Evolutionary conservation across 2,113 vertebrate genomes (phyloP).

Genomic region (Chaetodon auriga): DNA sequence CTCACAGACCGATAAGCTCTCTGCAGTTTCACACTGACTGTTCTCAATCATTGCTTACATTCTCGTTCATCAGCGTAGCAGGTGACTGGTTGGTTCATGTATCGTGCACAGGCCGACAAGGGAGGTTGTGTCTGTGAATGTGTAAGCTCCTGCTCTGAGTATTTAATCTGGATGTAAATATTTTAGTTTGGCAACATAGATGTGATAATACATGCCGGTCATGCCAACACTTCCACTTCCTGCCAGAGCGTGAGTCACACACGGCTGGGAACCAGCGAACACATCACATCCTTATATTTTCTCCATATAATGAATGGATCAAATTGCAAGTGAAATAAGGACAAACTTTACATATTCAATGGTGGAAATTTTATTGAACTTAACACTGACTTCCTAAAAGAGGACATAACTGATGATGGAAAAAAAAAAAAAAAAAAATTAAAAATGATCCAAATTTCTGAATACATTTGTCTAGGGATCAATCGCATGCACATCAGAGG

Average conservation of each 20-base stretch:
- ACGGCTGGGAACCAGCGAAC: not conserved
- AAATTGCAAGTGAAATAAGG: slow-evolving; percentile 14
- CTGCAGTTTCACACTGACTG: not conserved
- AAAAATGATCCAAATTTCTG: slow-evolving; percentile 32
- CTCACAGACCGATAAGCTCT: slow-evolving; percentile 47
- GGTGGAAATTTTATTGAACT: slow-evolving; percentile 74
- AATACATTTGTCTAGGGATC: slow-evolving; percentile 44
- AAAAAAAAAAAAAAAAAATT: slow-evolving; percentile 20
- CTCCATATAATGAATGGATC: not conserved
- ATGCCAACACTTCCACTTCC: slow-evolving; percentile 47
- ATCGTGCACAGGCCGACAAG: not conserved
- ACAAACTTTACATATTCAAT: slow-evolving; percentile 22
- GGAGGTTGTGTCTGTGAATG: not conserved
- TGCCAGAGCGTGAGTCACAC: slow-evolving; percentile 21
- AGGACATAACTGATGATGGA: slow-evolving; percentile 51
- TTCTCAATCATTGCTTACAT: slow-evolving; percentile 31
- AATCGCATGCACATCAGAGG: slow-evolving; percentile 41
- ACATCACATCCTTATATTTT: not conserved
- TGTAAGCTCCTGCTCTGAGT: slow-evolving; percentile 5
- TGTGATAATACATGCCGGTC: slow-evolving; percentile 52
- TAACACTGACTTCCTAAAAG: slow-evolving; percentile 61
- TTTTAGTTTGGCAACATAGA: slow-evolving; percentile 42
- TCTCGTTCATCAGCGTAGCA: slow-evolving; percentile 39
- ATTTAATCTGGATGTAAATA: slow-evolving; percentile 50
- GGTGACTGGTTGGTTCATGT: slow-evolving; percentile 5